These are phyloP conservation scores for Morone saxatilis DNA, from an alignment of 2,113 vertebrate species.

Conservation along the genomic window DNA sequence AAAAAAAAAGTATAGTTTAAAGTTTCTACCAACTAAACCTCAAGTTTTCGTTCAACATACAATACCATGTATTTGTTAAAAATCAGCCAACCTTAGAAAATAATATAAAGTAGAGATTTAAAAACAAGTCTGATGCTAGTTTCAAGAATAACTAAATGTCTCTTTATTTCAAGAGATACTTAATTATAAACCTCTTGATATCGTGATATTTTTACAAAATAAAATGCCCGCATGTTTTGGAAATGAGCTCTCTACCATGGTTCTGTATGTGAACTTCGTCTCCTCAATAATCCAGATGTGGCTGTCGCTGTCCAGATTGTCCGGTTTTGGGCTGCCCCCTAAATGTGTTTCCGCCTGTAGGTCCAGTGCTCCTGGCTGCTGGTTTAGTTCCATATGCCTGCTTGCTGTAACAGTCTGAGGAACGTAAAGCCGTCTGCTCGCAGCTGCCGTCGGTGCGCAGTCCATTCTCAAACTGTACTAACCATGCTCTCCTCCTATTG, in stretches of 20 bases:
- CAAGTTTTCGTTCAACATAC: not conserved
- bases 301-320: slow-evolving; percentile 6
- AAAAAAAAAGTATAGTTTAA: not conserved
- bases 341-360: not conserved
- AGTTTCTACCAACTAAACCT: not conserved
- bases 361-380: not conserved
- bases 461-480: slow-evolving; percentile 31
- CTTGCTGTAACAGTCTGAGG: slow-evolving; percentile 14
- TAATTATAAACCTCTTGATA: not conserved
- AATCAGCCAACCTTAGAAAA: not conserved
- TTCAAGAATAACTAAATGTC: not conserved
- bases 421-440: slow-evolving; percentile 38
- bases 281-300: slow-evolving; percentile 65
- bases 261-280: slow-evolving; percentile 30
- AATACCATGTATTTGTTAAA: not conserved
- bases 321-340: not conserved
- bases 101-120: not conserved
- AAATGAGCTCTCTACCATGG: slow-evolving; percentile 34
- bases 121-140: not conserved
- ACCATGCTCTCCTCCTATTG: not conserved
- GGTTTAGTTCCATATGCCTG: slow-evolving; percentile 5
- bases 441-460: not conserved
- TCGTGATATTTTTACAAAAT: not conserved
- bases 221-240: not conserved
- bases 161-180: not conserved